phyloP scores from a whole-genome alignment of 1,140 invertebrate species.

The Anoplophora glabripennis region DNA sequence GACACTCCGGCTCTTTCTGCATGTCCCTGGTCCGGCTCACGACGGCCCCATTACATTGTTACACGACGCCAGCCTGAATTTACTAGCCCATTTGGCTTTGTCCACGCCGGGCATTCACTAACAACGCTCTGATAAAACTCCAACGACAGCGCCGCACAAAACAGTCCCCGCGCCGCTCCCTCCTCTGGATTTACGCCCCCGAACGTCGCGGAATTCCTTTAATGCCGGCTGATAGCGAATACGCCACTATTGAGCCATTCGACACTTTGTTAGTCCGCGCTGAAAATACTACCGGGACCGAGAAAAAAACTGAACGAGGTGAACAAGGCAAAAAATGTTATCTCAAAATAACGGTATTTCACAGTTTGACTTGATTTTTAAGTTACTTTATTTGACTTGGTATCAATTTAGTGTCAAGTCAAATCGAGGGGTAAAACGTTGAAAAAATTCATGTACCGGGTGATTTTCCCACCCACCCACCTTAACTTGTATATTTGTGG shows the following conservation, averaged over 20 bases:
- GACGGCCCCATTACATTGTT: constrained; percentile 32
- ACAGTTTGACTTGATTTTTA: no score
- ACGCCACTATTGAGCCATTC: constrained; percentile 18
- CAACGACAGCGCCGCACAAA: constrained; percentile 19
- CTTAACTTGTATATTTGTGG: no score
- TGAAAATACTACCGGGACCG: no score
- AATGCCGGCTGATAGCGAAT: constrained; percentile 5
- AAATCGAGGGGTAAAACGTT: no score
- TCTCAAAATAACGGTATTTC: no score
- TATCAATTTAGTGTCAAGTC: no score
- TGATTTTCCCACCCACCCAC: no score
- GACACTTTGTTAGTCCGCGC: neutral
- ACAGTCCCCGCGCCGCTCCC: constrained; percentile 15
- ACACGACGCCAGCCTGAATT: constrained; percentile 29
- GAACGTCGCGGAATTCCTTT: constrained; percentile 10
- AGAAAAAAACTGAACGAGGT: no score
- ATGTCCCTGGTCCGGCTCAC: constrained; percentile 30
- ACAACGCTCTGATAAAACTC: constrained; percentile 31
- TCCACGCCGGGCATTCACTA: constrained; percentile 32
- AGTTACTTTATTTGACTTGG: no score
- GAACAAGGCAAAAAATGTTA: no score
- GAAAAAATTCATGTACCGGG: no score
- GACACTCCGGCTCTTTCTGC: constrained; percentile 29
- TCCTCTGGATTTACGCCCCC: constrained; percentile 15
- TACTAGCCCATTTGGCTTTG: constrained; percentile 36